Evolutionary conservation across 2,888 invertebrate species (phyloP), one percentile per base, ranked within the genome.

Genomic region (Hypomecis punctinalis): DNA sequence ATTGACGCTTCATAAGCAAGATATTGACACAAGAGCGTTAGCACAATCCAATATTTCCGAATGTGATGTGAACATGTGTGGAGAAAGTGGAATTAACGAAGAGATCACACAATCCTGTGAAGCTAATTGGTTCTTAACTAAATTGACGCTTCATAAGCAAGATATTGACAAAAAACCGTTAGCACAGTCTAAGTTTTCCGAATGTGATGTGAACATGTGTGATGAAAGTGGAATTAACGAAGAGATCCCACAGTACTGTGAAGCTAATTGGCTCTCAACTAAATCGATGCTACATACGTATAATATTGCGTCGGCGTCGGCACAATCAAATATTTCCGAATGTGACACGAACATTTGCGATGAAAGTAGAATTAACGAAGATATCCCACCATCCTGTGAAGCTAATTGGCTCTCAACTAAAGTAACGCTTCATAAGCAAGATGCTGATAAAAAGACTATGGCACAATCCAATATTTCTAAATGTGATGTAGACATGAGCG

Each of bases 261-360:
- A 63, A 33, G 56, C 62, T 13, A 13, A 57, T 33, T 66, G 61
- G 65, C 11, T 47, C n/a, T 43, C 11, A 5, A 61, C 68, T 46
- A 72, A 70, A 54, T 10, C 10, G 36, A 55, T 6, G 10, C 6
- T 60, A 23, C 59, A 64, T 39, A 40, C 33, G 11, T 37, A 54
- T 6, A 0, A 37, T 40, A 54, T 54, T 43, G 40, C 33, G 10
- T 36, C 1, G 7, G 23, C 23, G 23, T 23, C 3, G 23, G 23
- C 23, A 23, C 23, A 23, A 23, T 23, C 23, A 23, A 23, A 23
- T 23, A 23, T 23, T 23, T 23, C 23, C 23, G 23, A 35, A 36
- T 49, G 8, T 49, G 36, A 23, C 23, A 23, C 23, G 23, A 23
- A 47, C 5, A 43, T 43, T 1, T 43, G n/a, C 11, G 43, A 11